Evolutionary conservation across 2,888 invertebrate genomes (phyloP).

Genomic region (Aleiodes alternator): DNA sequence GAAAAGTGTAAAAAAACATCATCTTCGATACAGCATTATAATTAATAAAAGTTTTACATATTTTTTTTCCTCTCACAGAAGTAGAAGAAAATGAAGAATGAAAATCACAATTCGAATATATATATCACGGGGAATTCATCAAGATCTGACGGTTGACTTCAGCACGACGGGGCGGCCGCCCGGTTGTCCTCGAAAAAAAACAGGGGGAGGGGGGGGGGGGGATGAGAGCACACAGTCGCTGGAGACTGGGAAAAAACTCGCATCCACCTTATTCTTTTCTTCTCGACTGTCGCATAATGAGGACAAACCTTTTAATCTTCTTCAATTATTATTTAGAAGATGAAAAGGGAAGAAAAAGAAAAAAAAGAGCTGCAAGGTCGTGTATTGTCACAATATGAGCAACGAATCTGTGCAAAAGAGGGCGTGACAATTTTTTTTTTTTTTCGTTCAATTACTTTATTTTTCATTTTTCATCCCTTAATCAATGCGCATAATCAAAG

Average conservation of each 20-base stretch:
- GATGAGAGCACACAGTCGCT: conserved; percentile 41
- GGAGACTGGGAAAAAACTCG: conserved; percentile 70
- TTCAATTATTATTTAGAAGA: conserved; percentile 69
- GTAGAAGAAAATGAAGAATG: conserved; percentile 53
- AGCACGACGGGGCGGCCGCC: conserved; percentile 10
- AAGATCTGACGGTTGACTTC: conserved; percentile 72
- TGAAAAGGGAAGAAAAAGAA: conserved; percentile 10
- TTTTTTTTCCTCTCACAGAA: too few species aligned
- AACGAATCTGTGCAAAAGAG: conserved; percentile 16
- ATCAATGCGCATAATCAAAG: conserved; percentile 65
- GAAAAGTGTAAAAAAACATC: too few species aligned
- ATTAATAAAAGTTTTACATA: too few species aligned
- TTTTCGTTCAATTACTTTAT: conserved; percentile 6
- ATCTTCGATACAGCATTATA: too few species aligned
- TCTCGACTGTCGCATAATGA: conserved; percentile 63
- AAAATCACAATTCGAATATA: conserved; percentile 59
- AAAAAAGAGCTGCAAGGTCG: background rate
- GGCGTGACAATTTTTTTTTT: conserved; percentile 36
- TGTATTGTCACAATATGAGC: conserved; percentile 1
- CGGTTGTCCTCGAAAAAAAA: conserved; percentile 31
- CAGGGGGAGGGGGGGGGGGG: background rate
- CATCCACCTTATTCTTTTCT: conserved; percentile 34
- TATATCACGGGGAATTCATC: conserved; percentile 66
- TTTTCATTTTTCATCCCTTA: conserved; percentile 47
- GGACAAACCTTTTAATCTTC: conserved; percentile 70